Conservation (phyloP, 2,113 vertebrate genomes). For the Colinus virginianus region DNA sequence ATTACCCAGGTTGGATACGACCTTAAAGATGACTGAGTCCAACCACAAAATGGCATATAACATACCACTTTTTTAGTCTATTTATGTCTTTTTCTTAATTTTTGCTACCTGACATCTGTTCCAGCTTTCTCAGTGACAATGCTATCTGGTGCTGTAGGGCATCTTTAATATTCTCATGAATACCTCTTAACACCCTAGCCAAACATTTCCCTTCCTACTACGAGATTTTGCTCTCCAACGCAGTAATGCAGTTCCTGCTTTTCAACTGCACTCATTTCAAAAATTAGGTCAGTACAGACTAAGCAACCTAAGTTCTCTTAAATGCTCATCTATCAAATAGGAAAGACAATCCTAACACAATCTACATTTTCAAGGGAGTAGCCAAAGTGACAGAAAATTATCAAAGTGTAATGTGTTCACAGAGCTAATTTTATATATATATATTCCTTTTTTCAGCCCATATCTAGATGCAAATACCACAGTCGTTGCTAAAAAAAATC, state of each 20-base stretch:
- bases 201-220: background rate
- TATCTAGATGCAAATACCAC: background rate
- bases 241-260: background rate
- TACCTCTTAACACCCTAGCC: background rate
- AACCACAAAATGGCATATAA: background rate
- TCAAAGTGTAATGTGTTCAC: background rate
- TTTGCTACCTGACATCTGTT: background rate
- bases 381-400: background rate
- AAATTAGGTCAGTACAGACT: background rate
- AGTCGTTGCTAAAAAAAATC: background rate
- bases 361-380: background rate
- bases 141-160: background rate
- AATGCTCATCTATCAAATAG: background rate
- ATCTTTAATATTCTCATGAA: background rate
- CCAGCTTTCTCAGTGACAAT: background rate
- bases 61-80: background rate
- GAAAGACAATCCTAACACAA: background rate
- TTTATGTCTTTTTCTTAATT: background rate
- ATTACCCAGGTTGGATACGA: no score
- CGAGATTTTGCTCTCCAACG: background rate
- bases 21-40: no score
- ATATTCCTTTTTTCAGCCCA: background rate
- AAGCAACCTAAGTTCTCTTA: background rate
- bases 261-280: background rate
- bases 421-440: background rate